Percentiles rank a stretch among this genome's conserved stretches.
phyloP scores from a whole-genome alignment of 2,113 vertebrate genomes.

The Mohoua ochrocephala region DNA sequence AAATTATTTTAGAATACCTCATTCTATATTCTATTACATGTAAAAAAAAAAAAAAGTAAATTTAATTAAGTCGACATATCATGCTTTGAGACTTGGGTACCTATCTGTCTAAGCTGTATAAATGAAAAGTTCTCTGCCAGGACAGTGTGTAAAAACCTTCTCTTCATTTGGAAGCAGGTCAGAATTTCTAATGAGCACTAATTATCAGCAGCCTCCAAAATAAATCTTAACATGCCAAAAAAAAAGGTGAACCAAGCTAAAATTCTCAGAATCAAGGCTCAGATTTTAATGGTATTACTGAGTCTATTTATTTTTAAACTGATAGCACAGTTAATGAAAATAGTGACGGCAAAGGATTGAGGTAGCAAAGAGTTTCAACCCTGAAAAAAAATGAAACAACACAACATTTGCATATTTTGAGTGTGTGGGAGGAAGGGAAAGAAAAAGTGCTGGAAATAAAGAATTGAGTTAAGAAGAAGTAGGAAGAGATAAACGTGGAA shows the following conservation, averaged over 20 bases:
- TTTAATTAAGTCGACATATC: neutral
- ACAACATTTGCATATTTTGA: neutral
- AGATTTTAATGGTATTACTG: neutral
- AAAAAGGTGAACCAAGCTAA: fast-evolving
- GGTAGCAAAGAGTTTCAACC: neutral
- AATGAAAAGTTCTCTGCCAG: neutral
- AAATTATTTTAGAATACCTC: neutral
- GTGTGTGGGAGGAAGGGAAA: neutral
- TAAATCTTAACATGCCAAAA: neutral
- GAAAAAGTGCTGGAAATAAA: neutral
- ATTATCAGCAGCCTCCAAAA: fast-evolving
- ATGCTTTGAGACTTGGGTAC: neutral
- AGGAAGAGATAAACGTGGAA: neutral
- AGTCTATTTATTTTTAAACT: neutral
- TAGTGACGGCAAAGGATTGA: neutral
- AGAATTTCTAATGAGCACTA: neutral
- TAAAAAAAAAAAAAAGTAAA: neutral
- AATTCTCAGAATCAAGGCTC: neutral
- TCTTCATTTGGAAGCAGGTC: neutral
- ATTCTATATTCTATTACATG: neutral
- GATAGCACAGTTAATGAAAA: neutral
- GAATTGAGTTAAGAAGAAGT: neutral
- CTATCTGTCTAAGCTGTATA: neutral
- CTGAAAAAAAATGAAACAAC: neutral
- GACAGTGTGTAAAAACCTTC: neutral